phyloP scores from a whole-genome alignment of 2,888 invertebrate species.

The Hololepta plana region DNA sequence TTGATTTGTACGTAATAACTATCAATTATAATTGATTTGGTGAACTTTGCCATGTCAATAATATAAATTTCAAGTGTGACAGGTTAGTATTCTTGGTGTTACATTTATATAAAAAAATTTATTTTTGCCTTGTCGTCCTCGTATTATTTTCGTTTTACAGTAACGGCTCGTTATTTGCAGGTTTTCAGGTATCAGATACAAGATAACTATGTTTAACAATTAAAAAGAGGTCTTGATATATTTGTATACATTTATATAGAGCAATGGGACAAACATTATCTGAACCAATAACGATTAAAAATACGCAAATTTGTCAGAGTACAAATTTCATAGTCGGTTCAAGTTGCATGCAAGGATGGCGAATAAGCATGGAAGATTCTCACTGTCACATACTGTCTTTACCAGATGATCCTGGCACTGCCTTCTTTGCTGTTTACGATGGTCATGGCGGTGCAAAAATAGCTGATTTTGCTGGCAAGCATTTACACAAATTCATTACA shows the following conservation, averaged over 20 bases:
- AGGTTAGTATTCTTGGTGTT: too few species aligned
- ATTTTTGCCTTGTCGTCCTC: too few species aligned
- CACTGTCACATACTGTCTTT: slow-evolving; percentile 89
- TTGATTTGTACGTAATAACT: too few species aligned
- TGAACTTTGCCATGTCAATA: too few species aligned
- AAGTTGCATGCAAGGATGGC: slow-evolving; percentile 99
- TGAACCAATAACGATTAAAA: slow-evolving; percentile 86
- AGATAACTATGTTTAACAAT: too few species aligned
- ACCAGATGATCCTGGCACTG: slow-evolving; percentile 72
- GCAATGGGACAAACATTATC: slow-evolving; percentile 95
- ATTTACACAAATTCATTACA: slow-evolving; percentile 83
- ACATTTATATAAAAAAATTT: too few species aligned
- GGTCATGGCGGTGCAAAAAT: slow-evolving; percentile 63
- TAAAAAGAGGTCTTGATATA: too few species aligned
- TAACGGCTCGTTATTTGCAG: too few species aligned
- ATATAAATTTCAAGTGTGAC: too few species aligned
- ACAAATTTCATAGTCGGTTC: slow-evolving; percentile 66
- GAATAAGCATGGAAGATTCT: slow-evolving; percentile 97
- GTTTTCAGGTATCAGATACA: too few species aligned
- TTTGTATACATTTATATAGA: slow-evolving; percentile 5
- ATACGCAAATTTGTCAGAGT: slow-evolving; percentile 66
- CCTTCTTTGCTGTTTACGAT: slow-evolving; percentile 95
- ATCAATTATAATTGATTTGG: too few species aligned
- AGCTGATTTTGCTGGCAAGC: slow-evolving; percentile 87
- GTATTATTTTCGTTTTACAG: too few species aligned